Conservation (phyloP, 2,888 invertebrate genomes). For the Silvanus unidentatus region DNA sequence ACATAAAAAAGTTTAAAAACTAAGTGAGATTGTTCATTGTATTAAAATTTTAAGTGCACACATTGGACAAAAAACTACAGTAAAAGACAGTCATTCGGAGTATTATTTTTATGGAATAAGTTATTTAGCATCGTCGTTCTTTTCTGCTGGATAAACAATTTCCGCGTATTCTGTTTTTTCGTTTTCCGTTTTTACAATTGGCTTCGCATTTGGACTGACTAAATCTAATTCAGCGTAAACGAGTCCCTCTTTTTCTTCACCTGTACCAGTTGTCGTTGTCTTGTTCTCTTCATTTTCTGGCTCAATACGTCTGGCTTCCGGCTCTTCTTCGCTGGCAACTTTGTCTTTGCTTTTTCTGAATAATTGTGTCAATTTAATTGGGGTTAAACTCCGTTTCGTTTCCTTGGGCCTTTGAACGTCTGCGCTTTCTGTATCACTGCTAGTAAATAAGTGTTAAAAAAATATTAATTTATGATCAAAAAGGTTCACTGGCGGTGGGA, state of each 20-base stretch:
- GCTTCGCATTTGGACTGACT: slow-evolving; percentile 44
- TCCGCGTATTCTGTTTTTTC: slow-evolving; percentile 72
- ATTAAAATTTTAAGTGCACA: no score
- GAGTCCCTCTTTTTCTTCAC: slow-evolving; percentile 44
- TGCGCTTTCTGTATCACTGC: slow-evolving; percentile 65
- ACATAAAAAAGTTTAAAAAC: no score
- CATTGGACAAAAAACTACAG: no score
- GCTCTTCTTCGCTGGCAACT: slow-evolving; percentile 27
- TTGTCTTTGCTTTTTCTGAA: slow-evolving; percentile 37
- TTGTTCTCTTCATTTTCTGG: slow-evolving; percentile 10
- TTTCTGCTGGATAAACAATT: slow-evolving; percentile 61
- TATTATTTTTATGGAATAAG: no score
- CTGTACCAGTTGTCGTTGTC: slow-evolving; percentile 11
- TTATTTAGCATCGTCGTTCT: no score
- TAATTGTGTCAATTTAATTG: slow-evolving; percentile 32
- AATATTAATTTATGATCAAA: no score
- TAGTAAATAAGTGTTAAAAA: slow-evolving; percentile 33
- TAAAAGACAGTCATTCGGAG: no score
- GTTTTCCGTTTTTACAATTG: slow-evolving; percentile 49
- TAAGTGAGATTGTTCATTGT: no score
- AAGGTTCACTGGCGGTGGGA: neutral
- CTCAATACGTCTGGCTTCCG: slow-evolving; percentile 19
- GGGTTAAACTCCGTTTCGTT: slow-evolving; percentile 21
- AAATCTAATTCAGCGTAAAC: slow-evolving; percentile 71
- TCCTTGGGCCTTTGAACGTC: slow-evolving; percentile 44